Evolutionary conservation across 2,888 invertebrate genomes (phyloP).

Genomic region (Caenorhabditis sp.): DNA sequence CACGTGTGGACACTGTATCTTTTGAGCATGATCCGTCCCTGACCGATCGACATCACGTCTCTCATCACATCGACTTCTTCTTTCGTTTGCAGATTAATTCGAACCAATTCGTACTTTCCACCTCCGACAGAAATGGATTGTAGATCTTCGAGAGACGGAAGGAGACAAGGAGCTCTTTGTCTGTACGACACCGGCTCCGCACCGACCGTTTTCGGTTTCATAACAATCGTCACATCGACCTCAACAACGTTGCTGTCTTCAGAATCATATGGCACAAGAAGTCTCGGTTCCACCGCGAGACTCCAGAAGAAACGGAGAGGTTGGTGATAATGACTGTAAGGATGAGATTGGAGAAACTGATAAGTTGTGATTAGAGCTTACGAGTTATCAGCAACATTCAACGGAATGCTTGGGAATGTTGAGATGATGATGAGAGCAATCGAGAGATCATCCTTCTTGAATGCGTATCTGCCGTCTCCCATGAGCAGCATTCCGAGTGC

Average conservation of each 20-base stretch:
- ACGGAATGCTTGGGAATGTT: slow-evolving; percentile 97
- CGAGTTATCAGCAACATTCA: slow-evolving; percentile 96
- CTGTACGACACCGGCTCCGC: slow-evolving; percentile 21
- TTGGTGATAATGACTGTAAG: slow-evolving; percentile 93
- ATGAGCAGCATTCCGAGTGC: slow-evolving; percentile 94
- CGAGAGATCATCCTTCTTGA: slow-evolving; percentile 88
- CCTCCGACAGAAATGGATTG: slow-evolving; percentile 60
- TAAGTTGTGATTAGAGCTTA: slow-evolving; percentile 82
- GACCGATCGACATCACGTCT: slow-evolving; percentile 53
- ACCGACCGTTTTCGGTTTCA: slow-evolving; percentile 83
- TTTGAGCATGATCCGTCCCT: slow-evolving; percentile 48
- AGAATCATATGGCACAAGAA: slow-evolving; percentile 92
- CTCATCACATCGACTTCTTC: slow-evolving; percentile 60
- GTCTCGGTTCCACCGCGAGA: slow-evolving; percentile 92
- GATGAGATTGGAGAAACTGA: neutral
- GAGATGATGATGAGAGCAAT: slow-evolving; percentile 94
- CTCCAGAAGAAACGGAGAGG: slow-evolving; percentile 97
- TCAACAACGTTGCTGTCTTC: slow-evolving; percentile 83
- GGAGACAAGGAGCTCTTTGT: slow-evolving; percentile 63
- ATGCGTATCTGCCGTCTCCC: slow-evolving; percentile 89
- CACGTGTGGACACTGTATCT: slow-evolving; percentile 27
- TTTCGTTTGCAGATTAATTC: slow-evolving; percentile 56
- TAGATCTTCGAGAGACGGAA: slow-evolving; percentile 71
- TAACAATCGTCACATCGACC: slow-evolving; percentile 51
- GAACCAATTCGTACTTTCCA: slow-evolving; percentile 64